Percentiles rank a stretch among this genome's conserved stretches.
phyloP scores from a whole-genome alignment of 2,888 invertebrate species.

The Dorcus parallelipipedus region DNA sequence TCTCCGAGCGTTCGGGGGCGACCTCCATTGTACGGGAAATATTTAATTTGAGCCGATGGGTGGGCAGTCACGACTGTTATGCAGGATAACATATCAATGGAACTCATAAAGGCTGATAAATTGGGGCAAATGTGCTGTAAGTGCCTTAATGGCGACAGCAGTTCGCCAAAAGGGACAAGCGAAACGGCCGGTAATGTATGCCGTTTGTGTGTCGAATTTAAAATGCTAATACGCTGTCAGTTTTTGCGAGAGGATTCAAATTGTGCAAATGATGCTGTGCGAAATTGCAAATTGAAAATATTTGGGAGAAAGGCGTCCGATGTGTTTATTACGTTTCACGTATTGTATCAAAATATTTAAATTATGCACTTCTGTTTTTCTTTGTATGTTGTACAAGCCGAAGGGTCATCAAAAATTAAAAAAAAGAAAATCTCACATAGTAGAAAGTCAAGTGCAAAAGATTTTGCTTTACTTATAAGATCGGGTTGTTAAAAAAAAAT shows the following conservation, averaged over 20 bases:
- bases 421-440: too few species aligned
- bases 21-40: too few species aligned
- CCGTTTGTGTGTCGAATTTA: slow-evolving; percentile 27
- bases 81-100: not conserved
- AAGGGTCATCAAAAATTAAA: too few species aligned
- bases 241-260: slow-evolving; percentile 24
- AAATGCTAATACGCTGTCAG: slow-evolving; percentile 28
- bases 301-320: not conserved
- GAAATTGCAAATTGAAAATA: slow-evolving; percentile 11
- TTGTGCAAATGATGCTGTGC: slow-evolving; percentile 20
- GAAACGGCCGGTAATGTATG: slow-evolving; percentile 21
- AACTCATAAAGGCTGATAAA: not conserved
- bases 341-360: too few species aligned
- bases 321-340: not conserved
- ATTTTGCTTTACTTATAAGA: too few species aligned
- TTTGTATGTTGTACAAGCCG: too few species aligned
- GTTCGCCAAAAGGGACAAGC: not conserved
- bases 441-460: too few species aligned
- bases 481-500: too few species aligned
- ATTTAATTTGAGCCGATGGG: too few species aligned
- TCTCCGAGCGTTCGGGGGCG: not conserved
- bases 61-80: too few species aligned
- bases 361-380: too few species aligned
- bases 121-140: slow-evolving; percentile 3
- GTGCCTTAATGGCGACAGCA: slow-evolving; percentile 1